phyloP scores from a whole-genome alignment of 2,113 vertebrate species.

The Mionectes macconnelli region DNA sequence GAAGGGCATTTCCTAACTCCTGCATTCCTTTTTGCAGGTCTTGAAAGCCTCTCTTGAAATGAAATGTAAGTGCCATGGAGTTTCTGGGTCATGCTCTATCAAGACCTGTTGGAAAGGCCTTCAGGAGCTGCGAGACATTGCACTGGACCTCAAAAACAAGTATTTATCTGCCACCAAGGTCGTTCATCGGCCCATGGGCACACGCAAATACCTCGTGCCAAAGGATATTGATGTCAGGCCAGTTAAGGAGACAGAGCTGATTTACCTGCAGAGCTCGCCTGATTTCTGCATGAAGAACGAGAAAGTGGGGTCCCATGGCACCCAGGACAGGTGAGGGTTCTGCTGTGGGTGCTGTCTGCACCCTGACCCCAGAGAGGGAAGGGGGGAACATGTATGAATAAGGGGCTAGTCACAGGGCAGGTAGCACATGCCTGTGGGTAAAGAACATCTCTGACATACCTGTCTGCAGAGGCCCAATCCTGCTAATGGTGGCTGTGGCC shows the following conservation, averaged over 20 bases:
- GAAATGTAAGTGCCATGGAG: conserved; percentile 98
- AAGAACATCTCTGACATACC: background rate
- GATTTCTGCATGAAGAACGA: conserved; percentile 95
- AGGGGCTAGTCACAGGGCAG: background rate
- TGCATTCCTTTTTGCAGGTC: conserved; percentile 75
- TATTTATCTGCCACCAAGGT: conserved; percentile 98
- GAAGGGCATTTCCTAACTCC: background rate
- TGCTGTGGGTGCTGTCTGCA: background rate
- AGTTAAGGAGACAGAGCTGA: conserved; percentile 91
- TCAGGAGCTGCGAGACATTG: conserved; percentile 90
- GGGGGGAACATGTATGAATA: background rate
- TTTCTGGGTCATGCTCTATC: conserved; percentile 97
- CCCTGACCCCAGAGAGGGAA: background rate
- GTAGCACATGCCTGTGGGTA: background rate
- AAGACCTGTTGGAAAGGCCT: conserved; percentile 97
- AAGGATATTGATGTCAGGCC: conserved; percentile 97
- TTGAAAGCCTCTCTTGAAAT: conserved; percentile 89
- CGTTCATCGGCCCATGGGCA: conserved; percentile 92
- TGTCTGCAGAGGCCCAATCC: background rate
- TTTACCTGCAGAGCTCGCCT: conserved; percentile 96
- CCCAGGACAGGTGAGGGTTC: conserved; percentile 89
- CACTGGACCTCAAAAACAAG: conserved; percentile 92
- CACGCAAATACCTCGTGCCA: conserved; percentile 96
- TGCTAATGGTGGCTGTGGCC: background rate
- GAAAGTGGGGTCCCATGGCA: conserved; percentile 92